Evolutionary conservation across 1,140 invertebrate genomes (phyloP).

Genomic region (Idris sp.): DNA sequence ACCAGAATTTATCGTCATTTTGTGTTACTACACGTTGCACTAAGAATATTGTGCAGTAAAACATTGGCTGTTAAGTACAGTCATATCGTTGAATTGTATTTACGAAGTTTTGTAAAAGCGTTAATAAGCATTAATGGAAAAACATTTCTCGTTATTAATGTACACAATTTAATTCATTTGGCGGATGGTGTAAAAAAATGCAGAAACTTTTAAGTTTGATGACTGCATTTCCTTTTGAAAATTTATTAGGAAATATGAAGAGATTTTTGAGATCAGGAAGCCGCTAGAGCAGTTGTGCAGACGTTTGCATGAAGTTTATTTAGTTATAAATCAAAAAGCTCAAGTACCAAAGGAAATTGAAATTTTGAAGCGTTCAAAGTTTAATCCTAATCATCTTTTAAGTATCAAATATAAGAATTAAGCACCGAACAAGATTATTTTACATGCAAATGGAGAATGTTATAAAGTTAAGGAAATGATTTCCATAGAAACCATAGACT

Average conservation of each 20-base stretch:
- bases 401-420: slow-evolving; percentile 14
- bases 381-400: slow-evolving; percentile 6
- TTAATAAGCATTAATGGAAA: no score
- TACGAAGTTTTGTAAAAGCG: no score
- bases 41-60: not conserved
- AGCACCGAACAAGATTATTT: slow-evolving; percentile 21
- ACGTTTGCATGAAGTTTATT: slow-evolving; percentile 13
- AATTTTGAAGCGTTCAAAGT: slow-evolving; percentile 10
- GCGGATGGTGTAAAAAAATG: not conserved
- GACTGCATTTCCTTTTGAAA: slow-evolving; percentile 35
- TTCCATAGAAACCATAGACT: slow-evolving; percentile 2
- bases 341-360: slow-evolving; percentile 20
- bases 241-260: slow-evolving; percentile 27
- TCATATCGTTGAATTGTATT: not conserved
- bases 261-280: slow-evolving; percentile 6
- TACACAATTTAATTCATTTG: no score
- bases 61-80: not conserved
- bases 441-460: slow-evolving; percentile 9
- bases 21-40: not conserved
- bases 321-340: slow-evolving; percentile 17
- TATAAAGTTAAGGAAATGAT: slow-evolving; percentile 24
- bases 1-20: not conserved
- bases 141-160: no score
- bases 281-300: slow-evolving; percentile 21
- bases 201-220: slow-evolving; percentile 7